phyloP scores from a whole-genome alignment of 2,113 vertebrate genomes.

The Hoplias malabaricus region DNA sequence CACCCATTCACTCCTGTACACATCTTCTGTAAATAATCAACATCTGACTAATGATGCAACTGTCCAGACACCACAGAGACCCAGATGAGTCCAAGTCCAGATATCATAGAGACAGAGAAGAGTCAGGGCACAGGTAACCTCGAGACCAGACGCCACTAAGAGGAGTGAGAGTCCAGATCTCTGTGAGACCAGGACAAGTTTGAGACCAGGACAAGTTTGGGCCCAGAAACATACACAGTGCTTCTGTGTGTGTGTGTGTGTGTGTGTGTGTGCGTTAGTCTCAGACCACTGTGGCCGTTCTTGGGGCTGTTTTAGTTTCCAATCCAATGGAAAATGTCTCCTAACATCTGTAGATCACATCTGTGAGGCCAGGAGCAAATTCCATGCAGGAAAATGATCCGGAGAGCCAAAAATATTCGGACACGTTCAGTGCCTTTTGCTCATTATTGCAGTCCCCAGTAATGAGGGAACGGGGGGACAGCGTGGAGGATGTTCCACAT shows the following conservation, averaged over 20 bases:
- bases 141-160: too few relatives aligned
- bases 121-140: too few relatives aligned
- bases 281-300: conserved; percentile 57
- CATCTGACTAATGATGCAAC: too few relatives aligned
- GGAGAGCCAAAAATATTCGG: conserved; percentile 30
- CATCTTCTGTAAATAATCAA: too few relatives aligned
- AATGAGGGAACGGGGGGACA: background rate
- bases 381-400: conserved; percentile 58
- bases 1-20: background rate
- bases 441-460: conserved; percentile 48
- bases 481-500: too few relatives aligned
- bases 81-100: too few relatives aligned
- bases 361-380: conserved; percentile 49
- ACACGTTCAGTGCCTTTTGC: background rate
- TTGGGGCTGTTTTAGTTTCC: conserved; percentile 65
- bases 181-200: too few relatives aligned
- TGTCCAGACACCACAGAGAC: too few relatives aligned
- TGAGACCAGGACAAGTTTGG: too few relatives aligned
- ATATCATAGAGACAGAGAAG: too few relatives aligned
- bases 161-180: too few relatives aligned
- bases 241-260: background rate
- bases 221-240: too few relatives aligned
- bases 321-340: conserved; percentile 62
- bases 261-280: conserved; percentile 3
- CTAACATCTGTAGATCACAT: conserved; percentile 71